Evolutionary conservation across 2,888 invertebrate genomes (phyloP).

Genomic region (Entomobrya proxima): DNA sequence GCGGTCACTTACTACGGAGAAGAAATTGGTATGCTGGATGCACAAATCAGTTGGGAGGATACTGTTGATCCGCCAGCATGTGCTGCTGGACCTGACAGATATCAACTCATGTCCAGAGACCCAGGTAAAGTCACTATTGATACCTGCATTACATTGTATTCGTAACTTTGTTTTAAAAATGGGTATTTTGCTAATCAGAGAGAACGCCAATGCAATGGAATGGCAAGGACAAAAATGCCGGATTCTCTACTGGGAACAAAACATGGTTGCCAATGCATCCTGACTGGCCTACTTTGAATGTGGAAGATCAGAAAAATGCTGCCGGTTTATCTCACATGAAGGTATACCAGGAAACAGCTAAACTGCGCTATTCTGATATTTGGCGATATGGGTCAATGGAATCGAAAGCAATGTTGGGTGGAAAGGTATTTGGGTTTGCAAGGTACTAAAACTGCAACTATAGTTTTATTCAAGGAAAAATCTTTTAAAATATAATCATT

Average conservation of each 20-base stretch:
- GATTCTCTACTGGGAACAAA: conserved; percentile 72
- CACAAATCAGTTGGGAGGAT: conserved; percentile 48
- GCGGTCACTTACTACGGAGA: conserved; percentile 81
- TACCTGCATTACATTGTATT: neutral
- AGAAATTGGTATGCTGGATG: conserved; percentile 78
- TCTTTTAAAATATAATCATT: neutral
- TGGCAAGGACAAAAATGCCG: conserved; percentile 48
- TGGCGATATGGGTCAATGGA: conserved; percentile 80
- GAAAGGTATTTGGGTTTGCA: conserved; percentile 72
- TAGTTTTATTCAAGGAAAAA: neutral
- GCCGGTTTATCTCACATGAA: conserved; percentile 74
- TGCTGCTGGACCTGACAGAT: neutral
- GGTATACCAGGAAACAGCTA: conserved; percentile 71
- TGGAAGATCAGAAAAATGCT: conserved; percentile 70
- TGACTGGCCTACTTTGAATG: conserved; percentile 76
- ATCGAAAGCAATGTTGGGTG: conserved; percentile 77
- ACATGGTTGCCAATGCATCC: conserved; percentile 76
- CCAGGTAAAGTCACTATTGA: neutral
- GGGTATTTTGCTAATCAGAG: no score
- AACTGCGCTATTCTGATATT: conserved; percentile 64
- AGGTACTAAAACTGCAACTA: neutral
- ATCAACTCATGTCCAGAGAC: neutral
- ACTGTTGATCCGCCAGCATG: conserved; percentile 20
- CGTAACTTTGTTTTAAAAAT: no score
- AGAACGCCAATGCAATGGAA: conserved; percentile 22